phyloP scores from a whole-genome alignment of 2,888 invertebrate genomes.

The Limnephilus rhombicus region DNA sequence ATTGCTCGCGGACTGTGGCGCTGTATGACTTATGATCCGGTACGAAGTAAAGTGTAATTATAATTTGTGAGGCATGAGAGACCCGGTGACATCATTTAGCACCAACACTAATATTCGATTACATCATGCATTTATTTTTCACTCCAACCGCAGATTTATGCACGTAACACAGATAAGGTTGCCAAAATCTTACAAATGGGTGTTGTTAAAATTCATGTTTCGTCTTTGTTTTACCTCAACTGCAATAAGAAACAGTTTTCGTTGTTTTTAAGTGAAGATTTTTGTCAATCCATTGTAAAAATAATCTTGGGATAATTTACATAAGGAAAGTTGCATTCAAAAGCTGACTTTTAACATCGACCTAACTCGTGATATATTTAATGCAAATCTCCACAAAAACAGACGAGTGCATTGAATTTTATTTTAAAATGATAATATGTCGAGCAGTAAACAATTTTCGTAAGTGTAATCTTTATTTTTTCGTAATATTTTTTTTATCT shows the following conservation, averaged over 20 bases:
- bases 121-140: conserved; percentile 1
- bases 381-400: not conserved
- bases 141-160: conserved; percentile 1
- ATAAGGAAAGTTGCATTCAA: not conserved
- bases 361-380: not conserved
- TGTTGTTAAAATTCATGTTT: not conserved
- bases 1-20: not conserved
- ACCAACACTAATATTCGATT: not conserved
- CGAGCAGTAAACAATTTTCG: not conserved
- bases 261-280: not conserved
- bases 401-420: conserved; percentile 1
- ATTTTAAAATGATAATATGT: not conserved
- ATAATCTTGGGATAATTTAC: not conserved
- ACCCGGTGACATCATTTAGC: conserved; percentile 23
- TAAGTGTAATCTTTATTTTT: not conserved
- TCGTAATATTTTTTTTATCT: too few species aligned
- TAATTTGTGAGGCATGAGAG: not conserved
- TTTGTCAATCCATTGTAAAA: not conserved
- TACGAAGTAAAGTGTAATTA: not conserved
- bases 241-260: not conserved
- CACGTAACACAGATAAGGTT: not conserved
- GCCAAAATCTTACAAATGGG: not conserved
- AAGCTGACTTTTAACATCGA: not conserved
- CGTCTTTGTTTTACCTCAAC: not conserved
- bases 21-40: conserved; percentile 10